Evolutionary conservation across 2,113 vertebrate species (phyloP).

Genomic region (Synodontis membranacea): DNA sequence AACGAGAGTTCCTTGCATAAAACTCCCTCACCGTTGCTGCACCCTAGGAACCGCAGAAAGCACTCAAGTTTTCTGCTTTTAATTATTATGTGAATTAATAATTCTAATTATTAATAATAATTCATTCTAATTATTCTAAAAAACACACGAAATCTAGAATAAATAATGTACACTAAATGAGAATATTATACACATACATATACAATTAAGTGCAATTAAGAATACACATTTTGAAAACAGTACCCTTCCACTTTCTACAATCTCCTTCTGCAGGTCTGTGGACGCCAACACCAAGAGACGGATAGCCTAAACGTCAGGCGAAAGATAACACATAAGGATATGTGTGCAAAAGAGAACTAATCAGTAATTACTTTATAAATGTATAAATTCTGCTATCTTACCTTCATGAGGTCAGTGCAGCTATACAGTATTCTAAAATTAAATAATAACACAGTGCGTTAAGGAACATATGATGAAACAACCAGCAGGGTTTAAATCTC

Average conservation of each 20-base stretch:
- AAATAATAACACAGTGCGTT: background rate
- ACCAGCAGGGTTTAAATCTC: background rate
- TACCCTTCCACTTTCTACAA: slow-evolving; percentile 91
- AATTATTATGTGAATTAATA: too few relatives aligned
- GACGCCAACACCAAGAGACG: slow-evolving; percentile 85
- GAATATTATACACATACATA: too few relatives aligned
- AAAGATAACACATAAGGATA: background rate
- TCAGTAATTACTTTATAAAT: background rate
- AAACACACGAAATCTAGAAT: background rate
- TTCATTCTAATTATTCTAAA: background rate
- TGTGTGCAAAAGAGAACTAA: background rate
- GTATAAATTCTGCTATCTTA: slow-evolving; percentile 61
- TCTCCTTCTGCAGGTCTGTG: slow-evolving; percentile 93
- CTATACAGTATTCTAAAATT: slow-evolving; percentile 72
- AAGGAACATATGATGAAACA: background rate
- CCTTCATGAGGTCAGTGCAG: slow-evolving; percentile 98
- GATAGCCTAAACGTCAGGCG: slow-evolving; percentile 80
- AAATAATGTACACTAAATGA: background rate
- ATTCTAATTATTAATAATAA: too few relatives aligned
- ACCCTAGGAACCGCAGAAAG: slow-evolving; percentile 71
- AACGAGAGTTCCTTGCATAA: slow-evolving; percentile 94
- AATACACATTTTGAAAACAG: slow-evolving; percentile 63
- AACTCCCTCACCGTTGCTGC: slow-evolving; percentile 92
- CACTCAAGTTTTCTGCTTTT: background rate
- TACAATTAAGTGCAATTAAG: too few relatives aligned